These are phyloP conservation scores for Cephus pulcher DNA, from an alignment of 2,888 invertebrate genomes.

Conservation along the genomic window DNA sequence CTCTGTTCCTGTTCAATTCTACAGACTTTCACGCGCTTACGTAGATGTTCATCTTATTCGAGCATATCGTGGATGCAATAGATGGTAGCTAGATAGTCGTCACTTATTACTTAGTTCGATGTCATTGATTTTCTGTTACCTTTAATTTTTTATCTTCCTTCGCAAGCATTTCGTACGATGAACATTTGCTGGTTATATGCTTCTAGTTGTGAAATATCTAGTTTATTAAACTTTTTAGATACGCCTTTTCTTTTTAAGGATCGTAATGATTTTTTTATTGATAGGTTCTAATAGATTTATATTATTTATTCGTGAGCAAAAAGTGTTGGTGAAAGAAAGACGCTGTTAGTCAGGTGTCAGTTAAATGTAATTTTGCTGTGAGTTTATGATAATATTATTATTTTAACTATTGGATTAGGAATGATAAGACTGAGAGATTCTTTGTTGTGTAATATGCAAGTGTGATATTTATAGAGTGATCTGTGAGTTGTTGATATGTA, in stretches of 20 bases:
- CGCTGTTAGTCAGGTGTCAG: background rate
- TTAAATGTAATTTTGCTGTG: background rate
- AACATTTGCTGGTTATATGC: background rate
- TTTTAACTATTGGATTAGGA: background rate
- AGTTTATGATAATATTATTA: background rate
- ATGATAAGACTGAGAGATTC: background rate
- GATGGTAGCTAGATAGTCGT: background rate
- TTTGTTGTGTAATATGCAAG: background rate
- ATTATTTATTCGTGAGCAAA: background rate
- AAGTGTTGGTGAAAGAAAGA: background rate
- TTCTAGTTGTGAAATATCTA: background rate
- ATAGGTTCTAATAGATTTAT: background rate
- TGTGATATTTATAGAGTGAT: background rate
- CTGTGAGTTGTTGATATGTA: background rate
- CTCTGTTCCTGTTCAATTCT: background rate
- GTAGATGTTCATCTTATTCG: background rate
- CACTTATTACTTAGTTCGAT: background rate
- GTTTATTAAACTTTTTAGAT: background rate
- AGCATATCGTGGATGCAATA: background rate
- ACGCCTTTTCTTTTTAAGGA: background rate
- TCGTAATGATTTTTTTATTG: background rate
- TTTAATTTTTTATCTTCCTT: background rate
- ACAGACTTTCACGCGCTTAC: background rate
- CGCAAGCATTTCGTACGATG: background rate
- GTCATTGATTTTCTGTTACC: background rate